Conservation (phyloP, 35 echinoderm and acorn worm genomes). For the Ophioderma brevispina region DNA sequence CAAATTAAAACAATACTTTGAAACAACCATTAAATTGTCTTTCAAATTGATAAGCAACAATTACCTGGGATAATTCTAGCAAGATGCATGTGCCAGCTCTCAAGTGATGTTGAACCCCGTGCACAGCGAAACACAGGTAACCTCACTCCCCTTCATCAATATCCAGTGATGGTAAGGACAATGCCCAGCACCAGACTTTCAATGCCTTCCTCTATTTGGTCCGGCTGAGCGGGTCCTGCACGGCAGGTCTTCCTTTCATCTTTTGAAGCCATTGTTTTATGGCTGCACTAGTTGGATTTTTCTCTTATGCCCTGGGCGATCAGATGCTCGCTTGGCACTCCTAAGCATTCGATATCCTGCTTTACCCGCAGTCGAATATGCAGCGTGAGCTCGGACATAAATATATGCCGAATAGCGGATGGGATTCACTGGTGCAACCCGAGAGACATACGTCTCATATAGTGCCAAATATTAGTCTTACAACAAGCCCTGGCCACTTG, state of each 20-base stretch:
- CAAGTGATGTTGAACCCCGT: constrained; percentile 64
- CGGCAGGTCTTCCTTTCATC: not conserved
- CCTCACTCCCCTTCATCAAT: constrained; percentile 41
- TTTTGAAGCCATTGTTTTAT: not conserved
- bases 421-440: constrained; percentile 55
- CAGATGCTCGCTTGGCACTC: not conserved
- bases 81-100: constrained; percentile 80
- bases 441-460: constrained; percentile 60
- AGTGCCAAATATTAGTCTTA: constrained; percentile 87
- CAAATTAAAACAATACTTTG: too few species aligned
- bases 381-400: constrained; percentile 33
- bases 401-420: constrained; percentile 58
- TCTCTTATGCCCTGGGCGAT: not conserved
- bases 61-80: constrained; percentile 66
- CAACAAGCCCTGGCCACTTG: constrained; percentile 36
- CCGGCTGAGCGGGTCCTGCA: too few species aligned
- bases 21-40: too few species aligned
- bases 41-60: too few species aligned
- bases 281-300: not conserved
- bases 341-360: not conserved
- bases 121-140: constrained; percentile 73
- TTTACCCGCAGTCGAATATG: constrained; percentile 65
- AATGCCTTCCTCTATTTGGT: not conserved
- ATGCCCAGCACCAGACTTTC: not conserved
- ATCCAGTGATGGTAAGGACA: constrained; percentile 18